These are phyloP conservation scores for Drosophila parthenogenetica DNA, from an alignment of 2,888 invertebrate species.

Conservation along the genomic window DNA sequence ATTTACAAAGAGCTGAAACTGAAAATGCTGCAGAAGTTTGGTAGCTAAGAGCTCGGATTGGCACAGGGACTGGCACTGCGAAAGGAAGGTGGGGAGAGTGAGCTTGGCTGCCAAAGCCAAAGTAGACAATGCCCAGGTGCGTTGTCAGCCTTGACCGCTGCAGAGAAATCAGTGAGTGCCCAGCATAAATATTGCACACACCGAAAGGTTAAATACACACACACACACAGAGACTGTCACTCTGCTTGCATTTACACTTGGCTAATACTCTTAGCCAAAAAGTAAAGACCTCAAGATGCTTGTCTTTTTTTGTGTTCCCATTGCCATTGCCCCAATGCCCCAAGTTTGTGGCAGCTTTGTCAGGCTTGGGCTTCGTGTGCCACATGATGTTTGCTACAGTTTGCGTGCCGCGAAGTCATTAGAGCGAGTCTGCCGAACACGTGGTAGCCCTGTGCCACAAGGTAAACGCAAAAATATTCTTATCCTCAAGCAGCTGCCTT, in stretches of 20 bases:
- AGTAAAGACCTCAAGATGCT: conserved; percentile 72
- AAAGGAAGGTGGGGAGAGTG: background rate
- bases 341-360: conserved; percentile 1
- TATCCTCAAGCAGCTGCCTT: conserved; percentile 43
- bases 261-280: conserved; percentile 54
- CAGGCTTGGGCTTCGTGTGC: conserved; percentile 20
- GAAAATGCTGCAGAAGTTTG: conserved; percentile 19
- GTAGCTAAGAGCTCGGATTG: conserved; percentile 14
- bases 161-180: conserved; percentile 62
- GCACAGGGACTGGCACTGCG: background rate
- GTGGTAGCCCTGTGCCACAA: conserved; percentile 49
- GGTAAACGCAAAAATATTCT: conserved; percentile 54
- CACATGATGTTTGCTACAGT: conserved; percentile 3
- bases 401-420: conserved; percentile 69
- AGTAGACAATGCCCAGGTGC: conserved; percentile 50
- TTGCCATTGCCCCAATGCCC: conserved; percentile 12
- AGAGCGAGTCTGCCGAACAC: conserved; percentile 54
- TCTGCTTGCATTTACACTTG: background rate
- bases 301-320: conserved; percentile 55
- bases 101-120: too few species aligned
- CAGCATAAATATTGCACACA: conserved; percentile 48
- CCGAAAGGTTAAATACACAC: conserved; percentile 16
- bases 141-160: conserved; percentile 72
- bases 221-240: background rate
- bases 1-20: conserved; percentile 71